Conservation (phyloP, 2,113 vertebrate genomes). For the Eretmochelys imbricata region DNA sequence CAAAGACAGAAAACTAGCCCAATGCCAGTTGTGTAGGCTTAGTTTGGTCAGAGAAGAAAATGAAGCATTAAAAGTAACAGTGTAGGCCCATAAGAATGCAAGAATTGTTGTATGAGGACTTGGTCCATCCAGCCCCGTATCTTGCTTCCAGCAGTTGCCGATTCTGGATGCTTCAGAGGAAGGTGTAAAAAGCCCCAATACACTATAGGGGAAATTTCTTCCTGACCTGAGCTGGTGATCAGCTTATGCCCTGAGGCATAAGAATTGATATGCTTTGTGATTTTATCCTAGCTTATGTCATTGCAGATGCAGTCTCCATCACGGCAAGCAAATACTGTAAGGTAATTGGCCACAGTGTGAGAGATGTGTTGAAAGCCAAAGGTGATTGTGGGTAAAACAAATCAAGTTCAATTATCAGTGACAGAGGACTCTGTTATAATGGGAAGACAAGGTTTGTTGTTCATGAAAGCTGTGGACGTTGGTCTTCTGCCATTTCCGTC, state of each 20-base stretch:
- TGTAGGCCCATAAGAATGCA: not conserved
- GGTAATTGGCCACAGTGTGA: constrained; percentile 48
- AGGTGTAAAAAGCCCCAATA: constrained; percentile 40
- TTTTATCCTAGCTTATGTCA: not conserved
- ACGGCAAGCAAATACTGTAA: not conserved
- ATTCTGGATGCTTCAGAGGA: constrained; percentile 41
- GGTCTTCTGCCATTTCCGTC: constrained; percentile 27
- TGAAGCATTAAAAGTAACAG: not conserved
- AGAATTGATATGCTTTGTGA: constrained; percentile 23
- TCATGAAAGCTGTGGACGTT: not conserved
- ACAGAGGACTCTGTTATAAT: constrained; percentile 29
- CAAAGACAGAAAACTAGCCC: not conserved
- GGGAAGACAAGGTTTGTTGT: constrained; percentile 36
- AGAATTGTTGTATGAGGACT: not conserved
- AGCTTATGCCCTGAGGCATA: constrained; percentile 16
- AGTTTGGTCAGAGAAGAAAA: not conserved
- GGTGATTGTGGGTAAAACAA: constrained; percentile 46
- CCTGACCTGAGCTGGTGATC: constrained; percentile 7
- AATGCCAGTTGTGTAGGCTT: rapidly evolving
- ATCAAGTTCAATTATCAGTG: constrained; percentile 51
- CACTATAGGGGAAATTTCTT: constrained; percentile 17
- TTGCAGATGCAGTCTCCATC: constrained; percentile 37
- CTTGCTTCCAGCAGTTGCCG: constrained; percentile 12
- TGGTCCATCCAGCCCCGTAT: not conserved
- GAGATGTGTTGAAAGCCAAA: constrained; percentile 58